A percentile compares a stretch with the other conserved stretches of the same genome.
Conservation (phyloP, 2,797 vertebrate genomes). For the Ctenopoma multispine region DNA sequence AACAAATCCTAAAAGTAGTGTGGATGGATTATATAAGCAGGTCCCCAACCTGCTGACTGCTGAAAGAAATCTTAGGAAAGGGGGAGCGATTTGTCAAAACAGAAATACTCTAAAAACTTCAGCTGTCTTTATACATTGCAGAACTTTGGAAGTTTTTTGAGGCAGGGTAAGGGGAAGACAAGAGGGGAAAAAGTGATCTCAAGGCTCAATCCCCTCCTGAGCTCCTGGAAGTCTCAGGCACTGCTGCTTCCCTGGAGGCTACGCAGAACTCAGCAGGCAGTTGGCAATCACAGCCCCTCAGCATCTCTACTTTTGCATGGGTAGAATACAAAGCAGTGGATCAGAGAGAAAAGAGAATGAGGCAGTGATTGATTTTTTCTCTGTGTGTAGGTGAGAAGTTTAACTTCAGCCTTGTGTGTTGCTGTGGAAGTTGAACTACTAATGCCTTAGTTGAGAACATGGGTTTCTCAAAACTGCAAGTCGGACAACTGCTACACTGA, state of each 20-base stretch:
- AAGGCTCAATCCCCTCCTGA: slow-evolving; percentile 30
- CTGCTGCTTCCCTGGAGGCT: slow-evolving; percentile 46
- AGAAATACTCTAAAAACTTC: background rate
- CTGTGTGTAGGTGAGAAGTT: slow-evolving; percentile 37
- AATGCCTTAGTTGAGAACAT: background rate
- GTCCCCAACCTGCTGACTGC: background rate
- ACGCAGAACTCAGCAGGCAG: slow-evolving; percentile 58
- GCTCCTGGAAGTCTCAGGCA: slow-evolving; percentile 47
- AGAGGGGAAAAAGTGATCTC: slow-evolving; percentile 22
- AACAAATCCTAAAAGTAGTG: background rate
- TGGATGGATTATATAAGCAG: background rate
- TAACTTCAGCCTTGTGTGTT: slow-evolving; percentile 14
- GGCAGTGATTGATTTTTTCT: slow-evolving; percentile 32
- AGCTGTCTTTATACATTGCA: background rate
- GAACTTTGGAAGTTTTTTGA: background rate
- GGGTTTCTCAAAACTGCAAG: background rate
- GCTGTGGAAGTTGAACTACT: slow-evolving; percentile 1
- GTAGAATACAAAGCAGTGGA: slow-evolving; percentile 63
- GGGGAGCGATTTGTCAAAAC: background rate
- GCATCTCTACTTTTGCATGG: slow-evolving; percentile 39
- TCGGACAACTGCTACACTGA: background rate
- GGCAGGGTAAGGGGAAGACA: background rate
- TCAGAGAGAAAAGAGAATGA: slow-evolving; percentile 47
- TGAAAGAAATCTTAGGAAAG: slow-evolving; percentile 25
- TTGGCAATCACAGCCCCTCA: slow-evolving; percentile 60